phyloP scores from a whole-genome alignment of 2,797 vertebrate genomes.

The Falco berigora region DNA sequence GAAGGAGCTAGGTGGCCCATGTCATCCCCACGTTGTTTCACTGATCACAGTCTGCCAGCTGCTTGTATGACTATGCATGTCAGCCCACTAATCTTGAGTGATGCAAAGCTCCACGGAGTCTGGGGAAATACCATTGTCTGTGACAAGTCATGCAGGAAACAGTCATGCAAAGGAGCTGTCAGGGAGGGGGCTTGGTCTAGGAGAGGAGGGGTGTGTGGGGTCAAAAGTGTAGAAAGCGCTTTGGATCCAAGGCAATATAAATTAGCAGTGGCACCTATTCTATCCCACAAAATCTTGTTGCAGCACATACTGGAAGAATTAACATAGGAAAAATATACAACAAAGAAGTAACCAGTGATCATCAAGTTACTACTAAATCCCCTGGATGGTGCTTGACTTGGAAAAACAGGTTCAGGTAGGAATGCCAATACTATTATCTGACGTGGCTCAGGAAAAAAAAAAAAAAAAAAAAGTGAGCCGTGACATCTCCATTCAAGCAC shows the following conservation, averaged over 20 bases:
- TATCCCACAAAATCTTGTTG: background rate
- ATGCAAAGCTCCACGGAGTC: slow-evolving; percentile 6
- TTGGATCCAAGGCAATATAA: background rate
- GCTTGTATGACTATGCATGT: background rate
- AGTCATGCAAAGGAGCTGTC: slow-evolving; percentile 37
- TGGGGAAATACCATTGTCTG: slow-evolving; percentile 45
- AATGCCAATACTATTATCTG: slow-evolving; percentile 16
- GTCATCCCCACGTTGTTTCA: background rate
- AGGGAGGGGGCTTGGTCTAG: background rate
- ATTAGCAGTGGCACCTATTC: background rate
- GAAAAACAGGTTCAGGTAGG: slow-evolving; percentile 21
- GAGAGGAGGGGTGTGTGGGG: background rate
- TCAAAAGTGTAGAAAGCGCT: slow-evolving; percentile 41
- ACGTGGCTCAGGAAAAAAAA: background rate
- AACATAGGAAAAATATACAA: slow-evolving; percentile 8
- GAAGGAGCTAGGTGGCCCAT: background rate
- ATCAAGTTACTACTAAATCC: background rate
- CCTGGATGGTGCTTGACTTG: background rate
- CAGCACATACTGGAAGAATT: background rate
- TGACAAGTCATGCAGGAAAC: slow-evolving; percentile 55
- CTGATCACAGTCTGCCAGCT: slow-evolving; percentile 8
- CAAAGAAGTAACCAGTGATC: background rate
- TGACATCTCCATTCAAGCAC: slow-evolving; percentile 10
- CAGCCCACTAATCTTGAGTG: slow-evolving; percentile 19
- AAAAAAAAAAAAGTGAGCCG: background rate